These are phyloP conservation scores for Eupithecia inturbata DNA, from an alignment of 2,888 invertebrate genomes.

Conservation along the genomic window DNA sequence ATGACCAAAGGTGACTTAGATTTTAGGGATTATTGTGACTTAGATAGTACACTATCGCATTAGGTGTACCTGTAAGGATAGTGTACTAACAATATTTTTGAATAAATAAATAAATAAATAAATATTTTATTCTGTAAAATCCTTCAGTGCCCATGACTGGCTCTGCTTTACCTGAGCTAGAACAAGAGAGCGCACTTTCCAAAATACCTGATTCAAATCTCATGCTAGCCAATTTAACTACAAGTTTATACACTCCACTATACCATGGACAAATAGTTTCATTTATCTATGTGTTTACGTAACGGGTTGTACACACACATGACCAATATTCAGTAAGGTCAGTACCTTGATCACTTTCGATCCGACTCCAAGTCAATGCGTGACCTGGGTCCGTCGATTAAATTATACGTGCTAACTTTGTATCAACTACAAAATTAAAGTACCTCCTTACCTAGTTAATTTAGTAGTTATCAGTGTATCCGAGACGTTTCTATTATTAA, in stretches of 20 bases:
- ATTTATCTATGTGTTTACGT: no score
- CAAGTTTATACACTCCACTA: neutral
- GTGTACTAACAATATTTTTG: no score
- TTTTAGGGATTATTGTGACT: no score
- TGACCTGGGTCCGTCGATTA: neutral
- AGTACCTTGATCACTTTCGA: conserved; percentile 4
- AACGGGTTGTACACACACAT: neutral
- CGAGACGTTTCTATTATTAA: conserved; percentile 30
- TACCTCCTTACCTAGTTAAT: neutral
- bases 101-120: no score
- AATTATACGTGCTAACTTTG: no score
- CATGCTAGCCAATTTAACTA: no score
- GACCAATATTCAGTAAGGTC: conserved; percentile 5
- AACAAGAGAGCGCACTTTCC: neutral
- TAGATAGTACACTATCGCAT: no score
- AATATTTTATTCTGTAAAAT: neutral
- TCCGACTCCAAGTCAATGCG: neutral
- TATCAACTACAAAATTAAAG: neutral
- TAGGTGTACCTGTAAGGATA: no score
- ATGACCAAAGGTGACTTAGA: no score
- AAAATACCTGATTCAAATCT: neutral
- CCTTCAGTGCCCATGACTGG: neutral
- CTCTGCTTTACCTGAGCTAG: neutral
- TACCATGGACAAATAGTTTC: no score
- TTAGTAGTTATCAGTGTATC: conserved; percentile 12